phyloP scores from a whole-genome alignment of 2,888 invertebrate genomes.

The Amphimallon solstitiale region DNA sequence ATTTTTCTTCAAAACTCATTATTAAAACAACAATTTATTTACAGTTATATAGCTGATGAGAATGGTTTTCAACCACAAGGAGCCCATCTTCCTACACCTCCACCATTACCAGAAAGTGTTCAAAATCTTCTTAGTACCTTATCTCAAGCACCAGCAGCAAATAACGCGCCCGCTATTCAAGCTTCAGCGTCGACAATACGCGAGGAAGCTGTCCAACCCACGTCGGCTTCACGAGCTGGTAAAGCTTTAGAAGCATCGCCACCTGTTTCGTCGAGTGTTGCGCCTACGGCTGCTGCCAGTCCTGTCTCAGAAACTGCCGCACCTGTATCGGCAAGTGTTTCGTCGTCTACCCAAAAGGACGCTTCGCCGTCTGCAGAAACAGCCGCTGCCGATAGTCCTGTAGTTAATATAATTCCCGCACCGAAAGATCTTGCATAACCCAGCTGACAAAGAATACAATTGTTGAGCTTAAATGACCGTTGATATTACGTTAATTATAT shows the following conservation, averaged over 20 bases:
- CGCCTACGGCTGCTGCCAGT: neutral
- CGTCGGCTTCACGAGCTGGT: conserved; percentile 10
- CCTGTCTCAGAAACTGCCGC: neutral
- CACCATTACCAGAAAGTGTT: conserved; percentile 67
- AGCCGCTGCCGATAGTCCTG: neutral
- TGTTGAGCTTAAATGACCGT: too few species aligned
- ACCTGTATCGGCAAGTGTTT: neutral
- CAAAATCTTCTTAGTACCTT: conserved; percentile 66
- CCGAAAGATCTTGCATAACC: neutral
- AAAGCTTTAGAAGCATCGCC: conserved; percentile 3
- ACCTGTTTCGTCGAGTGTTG: neutral
- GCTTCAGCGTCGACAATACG: conserved; percentile 7
- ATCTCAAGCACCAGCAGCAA: conserved; percentile 61
- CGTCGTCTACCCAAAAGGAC: neutral
- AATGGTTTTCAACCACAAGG: conserved; percentile 67
- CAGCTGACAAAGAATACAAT: too few species aligned
- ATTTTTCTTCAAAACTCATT: too few species aligned
- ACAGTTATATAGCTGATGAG: conserved; percentile 62
- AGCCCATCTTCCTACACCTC: conserved; percentile 59
- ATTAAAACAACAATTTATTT: conserved; percentile 1
- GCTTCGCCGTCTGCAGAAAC: neutral
- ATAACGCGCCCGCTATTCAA: neutral
- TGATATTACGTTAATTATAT: too few species aligned
- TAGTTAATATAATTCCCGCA: conserved; percentile 17
- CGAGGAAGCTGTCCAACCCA: conserved; percentile 2